phyloP scores from a whole-genome alignment of 2,797 vertebrate genomes.

The Ptychobarbus kaznakovi region DNA sequence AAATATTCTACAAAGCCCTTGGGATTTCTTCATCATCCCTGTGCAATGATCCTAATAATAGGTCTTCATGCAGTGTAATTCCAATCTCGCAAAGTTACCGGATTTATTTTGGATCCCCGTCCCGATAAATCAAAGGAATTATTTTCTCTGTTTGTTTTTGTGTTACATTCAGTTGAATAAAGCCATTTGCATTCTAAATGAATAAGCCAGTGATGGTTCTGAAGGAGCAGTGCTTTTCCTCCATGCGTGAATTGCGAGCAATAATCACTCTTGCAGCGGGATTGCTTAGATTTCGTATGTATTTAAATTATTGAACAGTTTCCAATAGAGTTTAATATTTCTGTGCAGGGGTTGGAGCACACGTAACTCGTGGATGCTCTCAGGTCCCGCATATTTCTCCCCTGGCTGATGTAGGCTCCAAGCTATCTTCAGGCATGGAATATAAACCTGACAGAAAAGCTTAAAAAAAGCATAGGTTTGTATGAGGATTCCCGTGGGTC shows the following conservation, averaged over 20 bases:
- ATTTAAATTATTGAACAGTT: constrained; percentile 60
- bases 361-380: constrained; percentile 44
- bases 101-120: constrained; percentile 32
- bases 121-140: constrained; percentile 42
- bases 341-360: constrained; percentile 28
- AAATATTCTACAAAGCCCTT: constrained; percentile 38
- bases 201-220: constrained; percentile 59
- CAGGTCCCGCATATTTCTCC: constrained; percentile 57
- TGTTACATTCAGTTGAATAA: constrained; percentile 50
- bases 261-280: constrained; percentile 54
- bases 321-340: constrained; percentile 50
- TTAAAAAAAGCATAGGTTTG: constrained; percentile 1
- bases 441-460: not conserved
- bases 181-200: constrained; percentile 60
- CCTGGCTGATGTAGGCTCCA: constrained; percentile 12
- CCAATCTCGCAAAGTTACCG: constrained; percentile 42
- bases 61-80: constrained; percentile 48
- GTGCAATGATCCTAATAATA: constrained; percentile 49
- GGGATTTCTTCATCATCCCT: constrained; percentile 45
- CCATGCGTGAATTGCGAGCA: constrained; percentile 46
- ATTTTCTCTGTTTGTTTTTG: constrained; percentile 45
- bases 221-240: constrained; percentile 50
- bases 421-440: constrained; percentile 14
- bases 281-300: constrained; percentile 39
- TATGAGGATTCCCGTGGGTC: not conserved